Percentiles rank a stretch among this genome's conserved stretches.
Conservation (phyloP, 2,888 invertebrate species). For the Dinocampus coccinellae region DNA sequence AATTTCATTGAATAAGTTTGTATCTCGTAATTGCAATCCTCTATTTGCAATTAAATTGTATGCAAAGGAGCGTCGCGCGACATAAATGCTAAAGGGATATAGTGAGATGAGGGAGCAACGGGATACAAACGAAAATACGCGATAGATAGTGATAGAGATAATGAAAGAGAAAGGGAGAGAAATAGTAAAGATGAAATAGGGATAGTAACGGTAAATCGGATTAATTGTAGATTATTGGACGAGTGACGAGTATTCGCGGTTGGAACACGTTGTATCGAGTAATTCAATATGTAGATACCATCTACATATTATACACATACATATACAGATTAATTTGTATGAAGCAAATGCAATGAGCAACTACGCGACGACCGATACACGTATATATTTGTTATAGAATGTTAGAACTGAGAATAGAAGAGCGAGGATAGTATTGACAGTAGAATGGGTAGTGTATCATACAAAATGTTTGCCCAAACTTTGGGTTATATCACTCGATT, state of each 20-base stretch:
- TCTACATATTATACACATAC: constrained; percentile 25
- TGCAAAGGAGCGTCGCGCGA: constrained; percentile 31
- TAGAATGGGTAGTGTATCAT: constrained; percentile 8
- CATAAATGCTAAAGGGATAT: not conserved
- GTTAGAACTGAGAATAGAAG: too few relatives aligned
- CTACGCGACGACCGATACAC: not conserved
- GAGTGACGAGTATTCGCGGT: constrained; percentile 34
- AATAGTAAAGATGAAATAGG: not conserved
- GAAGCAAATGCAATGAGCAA: constrained; percentile 2
- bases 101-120: not conserved
- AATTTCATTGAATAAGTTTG: constrained; percentile 35
- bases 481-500: constrained; percentile 35
- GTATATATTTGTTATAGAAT: too few relatives aligned
- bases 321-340: not conserved
- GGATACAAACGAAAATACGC: not conserved
- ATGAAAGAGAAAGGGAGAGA: not conserved
- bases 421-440: constrained; percentile 14
- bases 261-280: constrained; percentile 37
- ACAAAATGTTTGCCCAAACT: too few relatives aligned
- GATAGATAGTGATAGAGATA: too few relatives aligned
- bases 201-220: constrained; percentile 33
- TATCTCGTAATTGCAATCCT: constrained; percentile 34
- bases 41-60: constrained; percentile 37
- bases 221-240: constrained; percentile 40
- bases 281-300: constrained; percentile 34